Conservation (phyloP, 1,140 invertebrate species). For the Cherax destructor region DNA sequence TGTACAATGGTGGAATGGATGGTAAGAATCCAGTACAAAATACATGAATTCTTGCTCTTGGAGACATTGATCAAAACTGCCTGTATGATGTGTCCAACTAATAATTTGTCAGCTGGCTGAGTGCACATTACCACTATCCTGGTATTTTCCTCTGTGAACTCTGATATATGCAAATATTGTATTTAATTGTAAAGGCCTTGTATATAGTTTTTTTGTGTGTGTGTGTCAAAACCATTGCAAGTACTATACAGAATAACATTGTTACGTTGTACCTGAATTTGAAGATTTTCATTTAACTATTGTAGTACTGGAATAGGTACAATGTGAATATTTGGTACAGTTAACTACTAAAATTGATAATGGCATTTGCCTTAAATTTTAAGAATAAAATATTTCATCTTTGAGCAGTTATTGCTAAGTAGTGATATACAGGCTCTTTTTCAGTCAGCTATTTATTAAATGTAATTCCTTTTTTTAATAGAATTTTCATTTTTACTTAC, state of each 20-base stretch:
- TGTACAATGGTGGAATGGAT: conserved; percentile 25
- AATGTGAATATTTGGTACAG: neutral
- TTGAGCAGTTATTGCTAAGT: no score
- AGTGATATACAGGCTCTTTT: no score
- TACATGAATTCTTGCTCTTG: neutral
- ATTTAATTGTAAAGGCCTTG: neutral
- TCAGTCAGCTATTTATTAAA: no score
- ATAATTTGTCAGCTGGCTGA: neutral
- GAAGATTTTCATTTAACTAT: neutral
- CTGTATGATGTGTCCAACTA: neutral
- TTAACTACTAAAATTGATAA: neutral
- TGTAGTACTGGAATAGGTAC: neutral
- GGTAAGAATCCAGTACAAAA: conserved; percentile 31
- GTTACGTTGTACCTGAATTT: neutral
- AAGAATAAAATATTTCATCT: neutral
- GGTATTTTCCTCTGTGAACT: neutral
- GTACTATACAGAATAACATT: neutral
- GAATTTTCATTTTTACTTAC: no score
- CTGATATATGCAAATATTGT: neutral
- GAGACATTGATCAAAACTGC: neutral
- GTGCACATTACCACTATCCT: neutral
- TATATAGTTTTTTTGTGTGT: neutral
- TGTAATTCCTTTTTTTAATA: no score
- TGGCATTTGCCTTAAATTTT: neutral
- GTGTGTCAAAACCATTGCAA: neutral